Evolutionary conservation across 1,140 invertebrate species (phyloP).

Genomic region (Zophobas morio): DNA sequence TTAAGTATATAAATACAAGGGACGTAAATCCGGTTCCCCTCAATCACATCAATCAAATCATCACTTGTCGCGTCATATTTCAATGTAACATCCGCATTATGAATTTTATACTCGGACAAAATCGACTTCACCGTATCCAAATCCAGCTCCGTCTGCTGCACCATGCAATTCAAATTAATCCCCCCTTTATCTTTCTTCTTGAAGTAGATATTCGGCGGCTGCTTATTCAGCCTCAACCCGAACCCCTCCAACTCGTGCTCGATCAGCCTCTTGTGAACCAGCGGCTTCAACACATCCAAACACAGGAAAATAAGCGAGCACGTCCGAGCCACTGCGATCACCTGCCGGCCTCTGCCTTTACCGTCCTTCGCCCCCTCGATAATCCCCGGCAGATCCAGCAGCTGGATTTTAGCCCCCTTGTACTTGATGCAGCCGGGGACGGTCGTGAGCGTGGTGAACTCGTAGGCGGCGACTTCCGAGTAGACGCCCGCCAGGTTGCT

Average conservation of each 20-base stretch:
- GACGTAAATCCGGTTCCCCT: conserved; percentile 98
- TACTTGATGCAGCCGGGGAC: conserved; percentile 99
- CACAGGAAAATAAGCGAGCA: conserved; percentile 99
- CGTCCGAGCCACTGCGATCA: conserved; percentile 98
- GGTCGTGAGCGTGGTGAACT: conserved; percentile 99
- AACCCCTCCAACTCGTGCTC: conserved; percentile 99
- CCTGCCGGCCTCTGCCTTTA: conserved; percentile 98
- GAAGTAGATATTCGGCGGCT: conserved; percentile 97
- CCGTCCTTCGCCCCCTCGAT: conserved; percentile 99
- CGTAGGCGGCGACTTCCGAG: conserved; percentile 99
- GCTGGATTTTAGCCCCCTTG: conserved; percentile 99
- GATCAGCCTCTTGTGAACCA: conserved; percentile 95
- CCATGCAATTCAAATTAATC: conserved; percentile 91
- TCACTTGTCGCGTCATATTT: conserved; percentile 97
- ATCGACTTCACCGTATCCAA: conserved; percentile 96
- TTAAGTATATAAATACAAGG: conserved; percentile 99
- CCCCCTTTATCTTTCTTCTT: conserved; percentile 98
- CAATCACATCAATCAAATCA: conserved; percentile 98
- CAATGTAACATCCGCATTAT: conserved; percentile 97
- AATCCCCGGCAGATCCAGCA: conserved; percentile 99
- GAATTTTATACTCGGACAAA: conserved; percentile 97
- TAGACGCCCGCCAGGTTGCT: conserved; percentile 99
- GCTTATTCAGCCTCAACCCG: conserved; percentile 96
- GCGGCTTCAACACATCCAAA: conserved; percentile 96
- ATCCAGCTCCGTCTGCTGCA: conserved; percentile 95